Percentiles rank a stretch among this genome's conserved stretches.
phyloP scores from a whole-genome alignment of 2,797 vertebrate genomes.

The Enoplosus armatus region DNA sequence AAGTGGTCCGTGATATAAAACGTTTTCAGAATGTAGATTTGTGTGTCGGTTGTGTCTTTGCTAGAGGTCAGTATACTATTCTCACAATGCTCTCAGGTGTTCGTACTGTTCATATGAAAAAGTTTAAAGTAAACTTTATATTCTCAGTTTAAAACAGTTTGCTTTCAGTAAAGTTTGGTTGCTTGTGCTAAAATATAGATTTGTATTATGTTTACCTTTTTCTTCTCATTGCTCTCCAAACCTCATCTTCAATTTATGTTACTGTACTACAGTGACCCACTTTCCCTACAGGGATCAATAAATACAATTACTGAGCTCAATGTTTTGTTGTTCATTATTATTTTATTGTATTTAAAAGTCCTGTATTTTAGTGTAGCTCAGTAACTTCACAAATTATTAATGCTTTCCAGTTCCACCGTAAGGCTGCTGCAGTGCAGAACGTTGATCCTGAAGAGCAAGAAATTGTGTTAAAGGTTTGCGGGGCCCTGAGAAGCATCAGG shows the following conservation, averaged over 20 bases:
- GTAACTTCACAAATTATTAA: constrained; percentile 31
- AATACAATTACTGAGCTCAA: not conserved
- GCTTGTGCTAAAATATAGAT: not conserved
- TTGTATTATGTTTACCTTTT: not conserved
- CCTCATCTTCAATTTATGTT: not conserved
- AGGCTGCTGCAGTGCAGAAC: not conserved
- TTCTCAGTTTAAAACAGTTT: not conserved
- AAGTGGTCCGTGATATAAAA: not conserved
- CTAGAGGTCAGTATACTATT: not conserved
- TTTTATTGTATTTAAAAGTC: not conserved
- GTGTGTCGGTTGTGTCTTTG: not conserved
- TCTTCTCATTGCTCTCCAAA: not conserved
- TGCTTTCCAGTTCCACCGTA: not conserved
- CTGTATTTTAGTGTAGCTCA: not conserved
- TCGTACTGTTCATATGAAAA: no score
- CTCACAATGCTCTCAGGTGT: not conserved
- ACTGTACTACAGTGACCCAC: not conserved
- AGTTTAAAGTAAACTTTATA: not conserved
- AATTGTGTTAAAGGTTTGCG: not conserved
- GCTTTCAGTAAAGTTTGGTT: not conserved
- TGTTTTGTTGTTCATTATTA: not conserved
- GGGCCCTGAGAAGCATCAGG: not conserved
- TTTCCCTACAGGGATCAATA: not conserved
- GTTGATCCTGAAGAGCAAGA: constrained; percentile 9
- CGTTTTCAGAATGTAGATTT: not conserved